These are phyloP conservation scores for Choristoneura rosaceana DNA, from an alignment of 2,888 invertebrate genomes.

Conservation along the genomic window DNA sequence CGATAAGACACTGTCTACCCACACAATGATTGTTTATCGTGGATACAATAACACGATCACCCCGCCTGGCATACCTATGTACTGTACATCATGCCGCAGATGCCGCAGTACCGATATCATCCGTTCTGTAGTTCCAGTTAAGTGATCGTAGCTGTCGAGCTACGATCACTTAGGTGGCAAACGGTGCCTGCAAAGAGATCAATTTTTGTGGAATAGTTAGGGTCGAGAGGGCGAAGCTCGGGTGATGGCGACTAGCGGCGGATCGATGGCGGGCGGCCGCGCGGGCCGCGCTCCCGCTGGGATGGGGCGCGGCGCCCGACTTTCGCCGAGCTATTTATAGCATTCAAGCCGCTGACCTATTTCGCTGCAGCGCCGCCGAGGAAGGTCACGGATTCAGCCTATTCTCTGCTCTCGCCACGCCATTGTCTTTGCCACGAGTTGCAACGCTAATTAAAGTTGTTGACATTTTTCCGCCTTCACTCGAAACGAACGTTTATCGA, in stretches of 20 bases:
- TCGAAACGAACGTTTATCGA: slow-evolving; percentile 36
- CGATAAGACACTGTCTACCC: background rate
- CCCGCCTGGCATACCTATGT: background rate
- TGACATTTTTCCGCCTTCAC: slow-evolving; percentile 72
- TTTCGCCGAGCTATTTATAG: slow-evolving; percentile 85
- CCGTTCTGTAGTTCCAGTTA: background rate
- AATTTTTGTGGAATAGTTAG: slow-evolving; percentile 59
- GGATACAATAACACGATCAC: background rate
- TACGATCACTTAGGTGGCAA: slow-evolving; percentile 36
- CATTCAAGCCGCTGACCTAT: slow-evolving; percentile 85
- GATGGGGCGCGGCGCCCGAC: slow-evolving; percentile 81
- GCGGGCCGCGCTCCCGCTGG: slow-evolving; percentile 63
- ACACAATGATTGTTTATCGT: background rate
- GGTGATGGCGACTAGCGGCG: slow-evolving; percentile 53
- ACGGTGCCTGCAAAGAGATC: slow-evolving; percentile 40
- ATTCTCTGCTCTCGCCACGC: slow-evolving; percentile 79
- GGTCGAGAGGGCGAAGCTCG: slow-evolving; percentile 52
- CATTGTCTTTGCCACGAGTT: slow-evolving; percentile 80
- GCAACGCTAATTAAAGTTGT: slow-evolving; percentile 84
- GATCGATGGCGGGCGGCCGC: slow-evolving; percentile 61
- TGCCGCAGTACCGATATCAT: background rate
- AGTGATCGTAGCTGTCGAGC: background rate
- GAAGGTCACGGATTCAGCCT: slow-evolving; percentile 84
- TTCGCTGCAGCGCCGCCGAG: slow-evolving; percentile 81
- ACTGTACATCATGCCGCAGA: background rate